These are phyloP conservation scores for Mus minutoides DNA, from an alignment of 2,797 vertebrate species.

Conservation along the genomic window DNA sequence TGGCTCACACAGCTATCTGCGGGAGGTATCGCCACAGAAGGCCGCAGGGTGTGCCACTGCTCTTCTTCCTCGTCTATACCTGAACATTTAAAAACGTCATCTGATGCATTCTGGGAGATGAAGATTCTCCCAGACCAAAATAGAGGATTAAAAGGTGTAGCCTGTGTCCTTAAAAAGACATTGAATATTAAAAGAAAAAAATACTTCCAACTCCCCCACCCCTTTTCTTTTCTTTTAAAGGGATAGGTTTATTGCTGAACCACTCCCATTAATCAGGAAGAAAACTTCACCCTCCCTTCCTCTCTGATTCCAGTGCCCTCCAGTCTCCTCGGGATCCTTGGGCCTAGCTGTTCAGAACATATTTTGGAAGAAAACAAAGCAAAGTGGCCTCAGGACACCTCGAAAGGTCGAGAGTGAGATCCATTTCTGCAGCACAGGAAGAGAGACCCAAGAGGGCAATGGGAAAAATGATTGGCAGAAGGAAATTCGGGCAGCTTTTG, in stretches of 20 bases:
- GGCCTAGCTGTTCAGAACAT: slow-evolving; percentile 74
- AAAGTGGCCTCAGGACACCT: neutral
- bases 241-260: slow-evolving; percentile 20
- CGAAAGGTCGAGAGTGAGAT: neutral
- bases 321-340: slow-evolving; percentile 64
- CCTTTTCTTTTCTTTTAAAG: slow-evolving; percentile 25
- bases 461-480: slow-evolving; percentile 49
- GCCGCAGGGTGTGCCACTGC: neutral
- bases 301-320: slow-evolving; percentile 76
- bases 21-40: neutral
- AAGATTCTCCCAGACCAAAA: neutral
- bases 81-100: slow-evolving; percentile 4
- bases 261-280: slow-evolving; percentile 59
- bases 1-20: neutral
- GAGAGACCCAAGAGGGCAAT: slow-evolving; percentile 45
- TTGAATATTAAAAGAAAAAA: neutral
- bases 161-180: neutral
- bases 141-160: neutral
- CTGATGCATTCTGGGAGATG: neutral
- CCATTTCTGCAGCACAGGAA: slow-evolving; percentile 12
- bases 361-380: slow-evolving; percentile 84
- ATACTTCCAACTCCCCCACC: neutral
- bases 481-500: slow-evolving; percentile 42
- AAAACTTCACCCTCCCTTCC: slow-evolving; percentile 79
- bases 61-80: neutral